A percentile compares a stretch with the other conserved stretches of the same genome.
Evolutionary conservation across 2,888 invertebrate species (phyloP).

Genomic region (Amphipyra tragopoginis): DNA sequence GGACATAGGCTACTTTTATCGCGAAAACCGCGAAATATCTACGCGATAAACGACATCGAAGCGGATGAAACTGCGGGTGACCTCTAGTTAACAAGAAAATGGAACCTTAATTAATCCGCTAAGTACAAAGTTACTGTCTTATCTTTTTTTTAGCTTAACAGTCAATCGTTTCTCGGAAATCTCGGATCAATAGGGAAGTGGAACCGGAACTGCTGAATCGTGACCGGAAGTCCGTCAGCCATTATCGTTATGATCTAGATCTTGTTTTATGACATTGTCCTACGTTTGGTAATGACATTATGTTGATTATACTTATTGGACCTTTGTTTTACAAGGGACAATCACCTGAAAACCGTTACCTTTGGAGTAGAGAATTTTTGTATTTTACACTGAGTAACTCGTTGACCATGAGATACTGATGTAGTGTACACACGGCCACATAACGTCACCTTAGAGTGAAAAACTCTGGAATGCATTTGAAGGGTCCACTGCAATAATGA

Average conservation of each 20-base stretch:
- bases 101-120: slow-evolving; percentile 1
- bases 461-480: no score
- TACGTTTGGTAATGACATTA: slow-evolving; percentile 14
- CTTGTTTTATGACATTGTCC: slow-evolving; percentile 41
- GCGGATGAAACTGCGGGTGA: no score
- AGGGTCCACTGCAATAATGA: no score
- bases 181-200: slow-evolving; percentile 57
- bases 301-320: slow-evolving; percentile 5
- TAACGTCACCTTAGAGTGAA: no score
- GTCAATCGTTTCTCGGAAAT: slow-evolving; percentile 51
- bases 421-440: no score
- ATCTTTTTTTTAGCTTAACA: slow-evolving; percentile 19
- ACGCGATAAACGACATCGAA: no score
- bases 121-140: slow-evolving; percentile 3
- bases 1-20: no score
- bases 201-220: slow-evolving; percentile 57
- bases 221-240: slow-evolving; percentile 60
- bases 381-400: no score
- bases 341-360: neutral
- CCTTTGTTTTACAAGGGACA: neutral
- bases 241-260: slow-evolving; percentile 53
- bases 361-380: no score
- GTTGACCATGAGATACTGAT: no score
- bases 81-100: neutral
- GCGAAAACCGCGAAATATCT: no score